Percentiles rank a stretch among this genome's conserved stretches.
These are phyloP conservation scores for Patella depressa DNA, from an alignment of 2,888 invertebrate genomes.

Conservation along the genomic window DNA sequence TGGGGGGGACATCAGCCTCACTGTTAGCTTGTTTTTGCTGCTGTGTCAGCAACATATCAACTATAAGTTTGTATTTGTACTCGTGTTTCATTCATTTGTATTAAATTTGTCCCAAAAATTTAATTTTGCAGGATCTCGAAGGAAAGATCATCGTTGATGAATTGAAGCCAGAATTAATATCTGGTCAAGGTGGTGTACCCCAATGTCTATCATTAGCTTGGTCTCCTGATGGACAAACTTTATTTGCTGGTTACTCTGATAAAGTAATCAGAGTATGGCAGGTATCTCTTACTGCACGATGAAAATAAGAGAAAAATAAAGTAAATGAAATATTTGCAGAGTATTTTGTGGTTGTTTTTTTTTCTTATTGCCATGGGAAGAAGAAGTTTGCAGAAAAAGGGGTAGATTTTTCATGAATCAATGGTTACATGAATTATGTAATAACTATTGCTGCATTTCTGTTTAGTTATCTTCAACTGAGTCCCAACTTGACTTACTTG, in stretches of 20 bases:
- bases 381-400: too few relatives aligned
- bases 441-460: too few relatives aligned
- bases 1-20: not conserved
- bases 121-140: conserved; percentile 86
- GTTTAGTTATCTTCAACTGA: too few relatives aligned
- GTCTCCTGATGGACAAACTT: conserved; percentile 99
- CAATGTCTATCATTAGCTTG: conserved; percentile 97
- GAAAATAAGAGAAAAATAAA: conserved; percentile 26
- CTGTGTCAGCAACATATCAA: not conserved
- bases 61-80: not conserved
- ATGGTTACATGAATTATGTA: too few relatives aligned
- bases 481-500: too few relatives aligned
- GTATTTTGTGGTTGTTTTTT: not conserved
- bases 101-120: not conserved
- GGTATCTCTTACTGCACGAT: conserved; percentile 75
- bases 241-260: conserved; percentile 99
- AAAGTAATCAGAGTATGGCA: conserved; percentile 99
- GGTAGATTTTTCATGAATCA: too few relatives aligned
- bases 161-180: conserved; percentile 93
- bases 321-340: conserved; percentile 15
- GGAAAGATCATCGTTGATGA: conserved; percentile 99
- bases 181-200: conserved; percentile 83
- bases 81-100: not conserved
- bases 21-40: not conserved
- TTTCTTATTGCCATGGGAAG: too few relatives aligned